Evolutionary conservation across 2,113 vertebrate species (phyloP), one percentile per base, ranked within the genome.

Genomic region (Takifugu flavidus): DNA sequence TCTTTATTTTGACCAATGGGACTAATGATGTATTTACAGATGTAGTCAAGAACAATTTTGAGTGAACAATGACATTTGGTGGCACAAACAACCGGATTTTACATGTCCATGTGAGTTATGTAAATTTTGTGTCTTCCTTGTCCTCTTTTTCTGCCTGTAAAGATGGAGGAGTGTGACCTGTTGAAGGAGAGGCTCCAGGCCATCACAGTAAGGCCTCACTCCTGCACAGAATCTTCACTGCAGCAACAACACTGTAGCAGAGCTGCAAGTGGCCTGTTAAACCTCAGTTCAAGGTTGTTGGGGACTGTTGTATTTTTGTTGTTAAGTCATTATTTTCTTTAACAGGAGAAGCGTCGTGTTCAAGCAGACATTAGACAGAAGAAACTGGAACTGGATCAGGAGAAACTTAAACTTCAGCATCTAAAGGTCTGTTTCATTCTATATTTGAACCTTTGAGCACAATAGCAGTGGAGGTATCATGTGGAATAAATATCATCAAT

Each of bases 321-420:
- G 5, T 13, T 26, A 50, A 50, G n/a, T 50, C 49, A 26, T 8
- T 27, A 2, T 50, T 49, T 13, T 56, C 34, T 42, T 14, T 39
- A 11, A 53, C 59, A 86, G 84, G 77, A 74, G 58, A 82, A 81
- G 51, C 77, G 77, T 55, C 68, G n/a, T 2, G 54, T 84, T 47
- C 82, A 84, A 67, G 73, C 73, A 25, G 61, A 78, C 53, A 81
- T 87, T 3, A 60, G 69, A n/a, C 29, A 52, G 59, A 87, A 72
- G 78, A 84, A 81, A 45, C 44, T 67, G 50, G 64, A 87, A 4
- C 80, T 87, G 45, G 85, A 87, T 28, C 65, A 43, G n/a, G 80
- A 83, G 53, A 87, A 78, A 54, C 59, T 84, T 6, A 65, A 61
- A 56, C 64, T 81, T 0, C 78, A 84, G 65, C 73, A 81, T 61